Evolutionary conservation across 2,888 invertebrate species (phyloP).

Genomic region (Mesorhabditis spiculigera): DNA sequence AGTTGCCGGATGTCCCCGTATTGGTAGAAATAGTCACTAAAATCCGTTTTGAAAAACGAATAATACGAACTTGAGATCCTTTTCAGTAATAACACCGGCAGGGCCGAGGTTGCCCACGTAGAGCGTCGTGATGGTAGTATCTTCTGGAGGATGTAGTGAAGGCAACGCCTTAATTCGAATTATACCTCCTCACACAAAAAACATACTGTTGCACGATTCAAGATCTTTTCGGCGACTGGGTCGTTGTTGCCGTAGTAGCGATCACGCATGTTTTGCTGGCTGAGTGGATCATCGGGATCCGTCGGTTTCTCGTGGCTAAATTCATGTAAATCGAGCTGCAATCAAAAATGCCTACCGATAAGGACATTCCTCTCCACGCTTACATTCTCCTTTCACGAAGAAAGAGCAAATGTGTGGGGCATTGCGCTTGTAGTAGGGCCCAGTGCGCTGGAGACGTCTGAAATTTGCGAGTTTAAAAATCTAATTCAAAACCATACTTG

Average conservation of each 20-base stretch:
- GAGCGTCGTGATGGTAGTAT: constrained; percentile 88
- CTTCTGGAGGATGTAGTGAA: constrained; percentile 88
- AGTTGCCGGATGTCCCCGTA: constrained; percentile 94
- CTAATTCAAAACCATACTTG: neutral
- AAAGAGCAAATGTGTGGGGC: constrained; percentile 93
- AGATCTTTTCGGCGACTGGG: constrained; percentile 88
- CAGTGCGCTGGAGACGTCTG: constrained; percentile 74
- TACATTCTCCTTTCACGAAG: constrained; percentile 96
- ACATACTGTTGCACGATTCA: constrained; percentile 71
- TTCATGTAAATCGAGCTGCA: constrained; percentile 12
- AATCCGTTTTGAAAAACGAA: constrained; percentile 12
- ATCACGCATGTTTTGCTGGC: constrained; percentile 91
- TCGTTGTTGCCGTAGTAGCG: constrained; percentile 90
- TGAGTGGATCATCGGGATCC: constrained; percentile 91
- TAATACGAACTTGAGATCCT: constrained; percentile 68
- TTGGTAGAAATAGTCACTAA: constrained; percentile 91
- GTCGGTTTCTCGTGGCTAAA: constrained; percentile 86
- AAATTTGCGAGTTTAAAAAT: neutral
- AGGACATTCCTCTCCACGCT: constrained; percentile 91
- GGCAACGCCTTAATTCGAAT: constrained; percentile 76
- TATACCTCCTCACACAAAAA: neutral
- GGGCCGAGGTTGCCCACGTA: constrained; percentile 94
- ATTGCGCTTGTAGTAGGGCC: constrained; percentile 90
- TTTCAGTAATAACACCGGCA: constrained; percentile 71
- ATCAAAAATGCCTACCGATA: constrained; percentile 65